Base-by-base conservation (phyloP, 1,140 invertebrate species). In the Coptotermes formosanus region DNA sequence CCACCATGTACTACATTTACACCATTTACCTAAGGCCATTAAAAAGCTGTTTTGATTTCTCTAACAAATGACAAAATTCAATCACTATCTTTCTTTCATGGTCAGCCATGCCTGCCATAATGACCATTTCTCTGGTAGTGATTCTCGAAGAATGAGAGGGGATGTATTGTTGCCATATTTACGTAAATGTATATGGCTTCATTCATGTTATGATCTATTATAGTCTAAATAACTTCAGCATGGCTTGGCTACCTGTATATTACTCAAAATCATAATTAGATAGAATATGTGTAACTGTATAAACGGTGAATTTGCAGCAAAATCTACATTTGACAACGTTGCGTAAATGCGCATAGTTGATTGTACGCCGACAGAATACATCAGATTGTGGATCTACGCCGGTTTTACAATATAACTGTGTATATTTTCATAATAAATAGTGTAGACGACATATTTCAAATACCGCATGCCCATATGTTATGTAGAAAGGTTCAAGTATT, bases 31-130 rank as follows among this genome's bases (percentile, higher is more conserved):
- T 95, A 88, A 99, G 92, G 87, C 98, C 97, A 92, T 99, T 99
- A 92, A 99, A 99, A 85, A 99, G 93, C 91, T 99, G 97, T 92
- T 99, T 99, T 59, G 98, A 98, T 93, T 99, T 99, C 90, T 99
- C 98, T 82, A 99, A 93, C 89, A 99, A 93, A 92, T 99, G 97
- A 92, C 97, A 98, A 92, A 99, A 99, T 92, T 99, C 98, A 91
- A 97, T 95, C 87, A 99, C 97, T 90, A 98, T 95, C 94, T 98
- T 98, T 90, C 97, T 94, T 92, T 99, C 97, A 91, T 97, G 95
- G 89, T 96, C 95, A 90, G 96, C 95, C 92, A 96, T 95, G 89
- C 93, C 93, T 91, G 94, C 94, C 94, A 95, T 95, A 90, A 92
- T 94, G 91, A 94, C 93, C 93, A 93, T 94, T 89, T 92, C 86